Conservation (phyloP, 1,140 invertebrate species). For the Eumeta japonica region DNA sequence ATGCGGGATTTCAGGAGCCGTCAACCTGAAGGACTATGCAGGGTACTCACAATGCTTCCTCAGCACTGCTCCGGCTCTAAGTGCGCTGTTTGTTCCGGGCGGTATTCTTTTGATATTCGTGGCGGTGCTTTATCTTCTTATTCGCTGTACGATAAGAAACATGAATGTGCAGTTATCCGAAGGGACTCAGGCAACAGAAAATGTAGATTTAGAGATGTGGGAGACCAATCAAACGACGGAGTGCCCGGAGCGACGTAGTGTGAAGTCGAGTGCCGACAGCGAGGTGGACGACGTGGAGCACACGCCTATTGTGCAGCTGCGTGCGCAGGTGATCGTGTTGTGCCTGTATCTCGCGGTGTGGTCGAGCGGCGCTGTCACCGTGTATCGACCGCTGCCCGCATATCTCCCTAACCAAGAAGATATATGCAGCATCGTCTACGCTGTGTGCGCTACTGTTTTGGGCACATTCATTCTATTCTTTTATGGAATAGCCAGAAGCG, state of each 20-base stretch:
- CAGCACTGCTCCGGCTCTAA: slow-evolving; percentile 73
- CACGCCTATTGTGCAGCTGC: slow-evolving; percentile 75
- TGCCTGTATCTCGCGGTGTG: slow-evolving; percentile 76
- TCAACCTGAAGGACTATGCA: slow-evolving; percentile 82
- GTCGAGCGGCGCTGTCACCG: slow-evolving; percentile 69
- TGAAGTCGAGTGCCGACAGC: slow-evolving; percentile 67
- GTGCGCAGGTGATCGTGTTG: slow-evolving; percentile 75
- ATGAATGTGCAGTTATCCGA: slow-evolving; percentile 73
- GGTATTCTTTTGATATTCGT: slow-evolving; percentile 73
- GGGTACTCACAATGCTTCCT: slow-evolving; percentile 83
- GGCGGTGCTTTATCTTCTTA: slow-evolving; percentile 71
- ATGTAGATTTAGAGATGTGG: slow-evolving; percentile 76
- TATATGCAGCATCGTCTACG: slow-evolving; percentile 77
- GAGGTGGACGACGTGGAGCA: slow-evolving; percentile 82
- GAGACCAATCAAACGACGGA: slow-evolving; percentile 63
- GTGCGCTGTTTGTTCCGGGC: slow-evolving; percentile 77
- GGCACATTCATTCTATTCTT: slow-evolving; percentile 84
- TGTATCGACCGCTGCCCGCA: slow-evolving; percentile 63
- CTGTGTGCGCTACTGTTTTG: slow-evolving; percentile 67
- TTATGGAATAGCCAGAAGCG: slow-evolving; percentile 79
- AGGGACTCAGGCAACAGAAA: slow-evolving; percentile 78
- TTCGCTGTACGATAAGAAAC: slow-evolving; percentile 72
- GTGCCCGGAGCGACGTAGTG: slow-evolving; percentile 59
- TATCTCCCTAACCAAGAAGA: slow-evolving; percentile 69
- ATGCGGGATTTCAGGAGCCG: slow-evolving; percentile 86